phyloP scores from a whole-genome alignment of 2,113 vertebrate species.

The Limanda limanda region DNA sequence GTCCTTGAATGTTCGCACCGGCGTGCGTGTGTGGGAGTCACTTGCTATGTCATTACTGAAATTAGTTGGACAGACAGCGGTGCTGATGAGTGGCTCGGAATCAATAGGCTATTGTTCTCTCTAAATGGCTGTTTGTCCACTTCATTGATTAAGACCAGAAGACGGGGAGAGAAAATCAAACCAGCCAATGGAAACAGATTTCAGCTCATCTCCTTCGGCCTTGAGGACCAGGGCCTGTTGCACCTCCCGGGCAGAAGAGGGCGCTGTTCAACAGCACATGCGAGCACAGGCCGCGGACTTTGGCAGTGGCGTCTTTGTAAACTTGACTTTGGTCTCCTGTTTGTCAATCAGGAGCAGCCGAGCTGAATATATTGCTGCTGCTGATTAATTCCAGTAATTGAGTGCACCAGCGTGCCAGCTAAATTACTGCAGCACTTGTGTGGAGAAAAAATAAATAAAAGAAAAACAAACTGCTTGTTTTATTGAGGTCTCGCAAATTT shows the following conservation, averaged over 20 bases:
- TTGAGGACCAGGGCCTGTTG: constrained; percentile 27
- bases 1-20: constrained; percentile 23
- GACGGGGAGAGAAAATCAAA: constrained; percentile 76
- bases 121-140: constrained; percentile 82
- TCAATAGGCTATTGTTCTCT: constrained; percentile 78
- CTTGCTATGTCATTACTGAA: constrained; percentile 70
- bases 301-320: constrained; percentile 53
- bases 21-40: constrained; percentile 25
- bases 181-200: constrained; percentile 69
- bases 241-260: constrained; percentile 80
- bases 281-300: constrained; percentile 15
- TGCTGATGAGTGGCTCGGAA: constrained; percentile 69
- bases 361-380: constrained; percentile 69
- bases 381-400: constrained; percentile 83
- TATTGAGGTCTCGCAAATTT: constrained; percentile 62
- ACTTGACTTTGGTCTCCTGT: constrained; percentile 77
- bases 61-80: constrained; percentile 73
- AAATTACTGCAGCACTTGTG: constrained; percentile 68
- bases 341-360: constrained; percentile 70
- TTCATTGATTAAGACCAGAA: constrained; percentile 77
- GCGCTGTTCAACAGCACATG: constrained; percentile 80
- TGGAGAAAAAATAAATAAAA: constrained; percentile 56
- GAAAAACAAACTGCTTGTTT: constrained; percentile 57
- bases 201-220: constrained; percentile 62
- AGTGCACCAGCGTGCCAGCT: constrained; percentile 69